A percentile compares a stretch with the other conserved stretches of the same genome.
phyloP scores from a whole-genome alignment of 1,140 invertebrate species.

The Tetramorium alpestre region DNA sequence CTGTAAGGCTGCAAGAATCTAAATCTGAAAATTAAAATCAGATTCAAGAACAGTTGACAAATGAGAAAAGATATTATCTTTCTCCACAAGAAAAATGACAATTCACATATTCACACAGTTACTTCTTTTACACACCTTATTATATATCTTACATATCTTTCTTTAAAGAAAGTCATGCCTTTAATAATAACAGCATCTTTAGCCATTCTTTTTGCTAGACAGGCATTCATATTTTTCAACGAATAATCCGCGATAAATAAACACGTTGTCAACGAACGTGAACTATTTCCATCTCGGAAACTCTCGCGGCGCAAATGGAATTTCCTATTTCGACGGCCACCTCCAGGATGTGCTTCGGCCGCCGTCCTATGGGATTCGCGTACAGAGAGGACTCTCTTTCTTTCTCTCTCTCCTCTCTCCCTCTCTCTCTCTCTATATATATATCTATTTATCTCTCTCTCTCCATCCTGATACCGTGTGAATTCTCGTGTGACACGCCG shows the following conservation, averaged over 20 bases:
- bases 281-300: constrained; percentile 58
- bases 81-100: background rate
- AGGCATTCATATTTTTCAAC: constrained; percentile 26
- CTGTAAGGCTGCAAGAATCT: background rate
- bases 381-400: constrained; percentile 13
- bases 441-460: background rate
- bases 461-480: background rate
- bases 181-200: background rate
- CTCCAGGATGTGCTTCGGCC: constrained; percentile 14
- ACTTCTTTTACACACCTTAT: background rate
- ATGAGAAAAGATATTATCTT: background rate
- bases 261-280: constrained; percentile 38
- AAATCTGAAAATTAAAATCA: background rate
- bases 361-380: constrained; percentile 37
- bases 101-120: background rate
- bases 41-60: background rate
- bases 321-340: constrained; percentile 56
- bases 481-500: constrained; percentile 58
- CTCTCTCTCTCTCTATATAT: constrained; percentile 12
- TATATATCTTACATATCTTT: background rate
- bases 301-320: constrained; percentile 51
- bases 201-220: background rate
- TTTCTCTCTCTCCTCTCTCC: constrained; percentile 11
- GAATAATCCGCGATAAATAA: constrained; percentile 50
- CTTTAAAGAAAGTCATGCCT: background rate